These are phyloP conservation scores for Drosophila nebulosa DNA, from an alignment of 1,140 invertebrate species.

Conservation along the genomic window DNA sequence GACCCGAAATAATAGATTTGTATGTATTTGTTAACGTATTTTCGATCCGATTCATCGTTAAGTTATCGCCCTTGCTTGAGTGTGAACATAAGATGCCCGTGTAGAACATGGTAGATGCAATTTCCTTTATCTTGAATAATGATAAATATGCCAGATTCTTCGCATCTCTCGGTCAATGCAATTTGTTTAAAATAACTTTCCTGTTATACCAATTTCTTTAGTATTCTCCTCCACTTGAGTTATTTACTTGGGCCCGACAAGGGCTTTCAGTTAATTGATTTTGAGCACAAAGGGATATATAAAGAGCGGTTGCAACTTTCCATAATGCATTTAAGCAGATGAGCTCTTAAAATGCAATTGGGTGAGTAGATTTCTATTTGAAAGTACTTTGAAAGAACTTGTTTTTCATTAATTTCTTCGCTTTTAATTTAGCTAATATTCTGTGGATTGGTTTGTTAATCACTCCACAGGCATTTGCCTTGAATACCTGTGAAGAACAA, in stretches of 20 bases:
- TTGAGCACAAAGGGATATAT: conserved; percentile 22
- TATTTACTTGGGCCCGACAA: conserved; percentile 7
- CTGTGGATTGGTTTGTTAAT: conserved; percentile 59
- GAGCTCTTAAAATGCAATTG: conserved; percentile 46
- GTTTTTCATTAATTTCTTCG: neutral
- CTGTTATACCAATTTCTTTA: neutral
- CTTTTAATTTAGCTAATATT: conserved; percentile 31
- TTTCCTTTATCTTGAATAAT: conserved; percentile 1
- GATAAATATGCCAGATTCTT: neutral
- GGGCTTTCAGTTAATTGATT: conserved; percentile 36
- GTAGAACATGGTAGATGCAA: neutral
- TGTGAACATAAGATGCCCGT: neutral
- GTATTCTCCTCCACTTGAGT: neutral
- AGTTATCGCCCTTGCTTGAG: neutral
- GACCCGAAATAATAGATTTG: no score
- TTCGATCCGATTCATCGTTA: neutral
- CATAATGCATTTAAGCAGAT: conserved; percentile 30
- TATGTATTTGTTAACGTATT: no score
- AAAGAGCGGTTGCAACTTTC: conserved; percentile 18
- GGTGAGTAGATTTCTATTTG: conserved; percentile 38
- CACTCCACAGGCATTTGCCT: conserved; percentile 43
- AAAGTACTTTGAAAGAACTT: neutral
- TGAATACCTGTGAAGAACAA: conserved; percentile 40
- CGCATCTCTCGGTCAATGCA: neutral
- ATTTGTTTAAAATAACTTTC: conserved; percentile 29